Evolutionary conservation across 35 echinoderm and acorn worm species (phyloP).

Genomic region (Anneissia japonica): DNA sequence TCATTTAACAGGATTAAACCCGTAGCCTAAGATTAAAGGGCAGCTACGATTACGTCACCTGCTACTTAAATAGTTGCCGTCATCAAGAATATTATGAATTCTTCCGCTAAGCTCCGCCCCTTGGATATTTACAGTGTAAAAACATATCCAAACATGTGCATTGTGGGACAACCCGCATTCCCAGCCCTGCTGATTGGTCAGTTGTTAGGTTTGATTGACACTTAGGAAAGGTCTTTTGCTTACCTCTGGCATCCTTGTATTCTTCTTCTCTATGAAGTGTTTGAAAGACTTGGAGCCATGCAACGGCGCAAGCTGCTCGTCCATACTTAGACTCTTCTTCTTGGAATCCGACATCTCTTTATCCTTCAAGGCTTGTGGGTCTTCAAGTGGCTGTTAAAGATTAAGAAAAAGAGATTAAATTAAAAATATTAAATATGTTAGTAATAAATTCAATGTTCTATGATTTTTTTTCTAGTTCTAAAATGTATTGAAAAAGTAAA

Average conservation of each 20-base stretch:
- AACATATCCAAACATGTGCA: background rate
- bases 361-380: slow-evolving; percentile 76
- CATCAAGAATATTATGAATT: background rate
- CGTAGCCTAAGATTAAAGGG: too few relatives aligned
- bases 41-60: background rate
- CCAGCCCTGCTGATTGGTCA: background rate
- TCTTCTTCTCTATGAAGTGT: slow-evolving; percentile 89
- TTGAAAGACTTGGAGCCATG: slow-evolving; percentile 93
- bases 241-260: slow-evolving; percentile 79
- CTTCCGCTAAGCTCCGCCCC: background rate
- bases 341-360: slow-evolving; percentile 99
- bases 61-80: background rate
- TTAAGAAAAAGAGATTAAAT: too few relatives aligned
- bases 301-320: slow-evolving; percentile 82
- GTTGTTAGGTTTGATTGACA: background rate
- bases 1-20: too few relatives aligned
- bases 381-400: slow-evolving; percentile 67
- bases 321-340: slow-evolving; percentile 94
- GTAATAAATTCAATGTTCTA: too few relatives aligned
- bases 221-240: background rate
- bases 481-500: too few relatives aligned
- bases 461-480: too few relatives aligned
- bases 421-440: too few relatives aligned
- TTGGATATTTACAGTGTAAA: background rate
- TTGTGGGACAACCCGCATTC: background rate